Evolutionary conservation across 2,888 invertebrate genomes (phyloP), one percentile per base, ranked within the genome.

Genomic region (Ceratothoa steindachneri): DNA sequence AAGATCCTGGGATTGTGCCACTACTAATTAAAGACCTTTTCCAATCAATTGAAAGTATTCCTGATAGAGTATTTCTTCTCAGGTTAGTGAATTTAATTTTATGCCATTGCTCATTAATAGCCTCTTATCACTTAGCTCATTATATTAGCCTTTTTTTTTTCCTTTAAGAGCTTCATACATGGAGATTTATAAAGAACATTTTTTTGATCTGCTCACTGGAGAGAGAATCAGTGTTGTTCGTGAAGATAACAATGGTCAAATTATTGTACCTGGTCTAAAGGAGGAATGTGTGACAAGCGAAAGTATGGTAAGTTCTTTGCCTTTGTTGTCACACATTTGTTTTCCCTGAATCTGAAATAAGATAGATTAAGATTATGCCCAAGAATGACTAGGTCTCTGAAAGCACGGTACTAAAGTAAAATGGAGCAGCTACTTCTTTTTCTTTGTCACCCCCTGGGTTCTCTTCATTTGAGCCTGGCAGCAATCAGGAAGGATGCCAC

Each of bases 151-250:
- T 41, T 41, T 41, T 41, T 5, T 41, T 15, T 41, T n/a, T n/a
- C n/a, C n/a, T n/a, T n/a, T n/a, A n/a, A 90, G 93, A 82, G 90
- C 93, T 30, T 91, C 92, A 0, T 94, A 91, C 83, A 88, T 95
- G 78, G 95, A 95, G 85, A 92, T 95, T 66, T 94, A 95, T 83
- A 93, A 93, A 84, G 95, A 95, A 83, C 90, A 88, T 80, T 86
- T 95, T 0, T 89, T 87, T 75, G 95, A 95, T 83, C 85, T 95
- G 5, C 84, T 95, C 0, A 27, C 66, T 7, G 52, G 68, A 22
- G 53, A 29, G 27, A 75, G 69, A 24, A 70, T 71, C 2, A 64
- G 72, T 19, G 29, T n/a, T 27, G 65, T 79, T 2, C 29, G 79
- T 5, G 76, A 76, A 22, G 76, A 79, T 60, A 2, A 9, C 3